phyloP scores from a whole-genome alignment of 2,113 vertebrate genomes.

The Psilopogon haemacephalus region DNA sequence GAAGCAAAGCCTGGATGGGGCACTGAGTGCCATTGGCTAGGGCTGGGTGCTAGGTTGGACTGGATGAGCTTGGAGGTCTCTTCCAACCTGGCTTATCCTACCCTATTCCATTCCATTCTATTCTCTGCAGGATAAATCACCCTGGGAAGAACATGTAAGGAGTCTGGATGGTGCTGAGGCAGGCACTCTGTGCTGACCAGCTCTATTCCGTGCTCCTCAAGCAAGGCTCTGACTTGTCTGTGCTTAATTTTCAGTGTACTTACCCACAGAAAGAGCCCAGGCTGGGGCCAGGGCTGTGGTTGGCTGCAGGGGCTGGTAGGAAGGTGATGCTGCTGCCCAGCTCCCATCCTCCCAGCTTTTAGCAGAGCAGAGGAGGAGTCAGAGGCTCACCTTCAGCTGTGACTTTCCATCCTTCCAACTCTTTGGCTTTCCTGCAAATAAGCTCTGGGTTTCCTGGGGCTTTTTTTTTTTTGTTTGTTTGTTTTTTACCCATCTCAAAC shows the following conservation, averaged over 20 bases:
- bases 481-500: background rate
- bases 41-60: too few relatives aligned
- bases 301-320: rapidly evolving
- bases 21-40: too few relatives aligned
- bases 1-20: too few relatives aligned
- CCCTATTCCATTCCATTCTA: too few relatives aligned
- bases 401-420: background rate
- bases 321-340: rapidly evolving
- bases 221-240: background rate
- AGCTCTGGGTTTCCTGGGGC: conserved; percentile 19
- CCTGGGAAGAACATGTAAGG: background rate
- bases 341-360: too few relatives aligned
- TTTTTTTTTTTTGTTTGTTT: too few relatives aligned
- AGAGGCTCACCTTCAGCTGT: rapidly evolving
- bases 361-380: background rate
- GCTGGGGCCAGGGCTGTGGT: too few relatives aligned
- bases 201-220: background rate
- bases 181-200: background rate
- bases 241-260: background rate
- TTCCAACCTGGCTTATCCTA: too few relatives aligned
- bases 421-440: background rate
- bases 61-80: too few relatives aligned
- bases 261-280: background rate
- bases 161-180: rapidly evolving
- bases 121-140: background rate